Percentiles rank a stretch among this genome's conserved stretches.
phyloP scores from a whole-genome alignment of 1,140 invertebrate genomes.

The Drosophila mayri region DNA sequence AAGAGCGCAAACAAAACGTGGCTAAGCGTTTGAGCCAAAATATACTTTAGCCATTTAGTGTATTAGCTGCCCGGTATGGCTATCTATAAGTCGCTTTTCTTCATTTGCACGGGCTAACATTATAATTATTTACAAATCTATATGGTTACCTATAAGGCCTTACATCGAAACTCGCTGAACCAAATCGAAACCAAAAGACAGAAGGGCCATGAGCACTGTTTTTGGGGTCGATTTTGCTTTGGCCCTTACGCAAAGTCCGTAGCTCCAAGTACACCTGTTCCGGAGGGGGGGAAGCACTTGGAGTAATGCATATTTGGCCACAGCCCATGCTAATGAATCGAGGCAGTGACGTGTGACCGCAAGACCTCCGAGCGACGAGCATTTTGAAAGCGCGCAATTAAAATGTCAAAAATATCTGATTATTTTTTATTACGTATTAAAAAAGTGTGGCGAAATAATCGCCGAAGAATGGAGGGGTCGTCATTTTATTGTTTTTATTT shows the following conservation, averaged over 20 bases:
- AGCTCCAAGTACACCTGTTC: constrained; percentile 25
- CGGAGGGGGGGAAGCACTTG: neutral
- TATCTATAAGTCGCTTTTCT: constrained; percentile 26
- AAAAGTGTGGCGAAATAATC: constrained; percentile 36
- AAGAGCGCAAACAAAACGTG: constrained; percentile 13
- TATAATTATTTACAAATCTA: constrained; percentile 32
- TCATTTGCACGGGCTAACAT: constrained; percentile 16
- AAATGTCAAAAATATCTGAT: constrained; percentile 60
- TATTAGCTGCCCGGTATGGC: constrained; percentile 5
- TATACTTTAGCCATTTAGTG: constrained; percentile 22
- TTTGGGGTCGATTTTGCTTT: constrained; percentile 63
- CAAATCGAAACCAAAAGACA: constrained; percentile 10
- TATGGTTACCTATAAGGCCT: constrained; percentile 26
- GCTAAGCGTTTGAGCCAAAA: constrained; percentile 25
- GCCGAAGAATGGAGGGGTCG: constrained; percentile 17
- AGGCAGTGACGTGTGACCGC: constrained; percentile 70
- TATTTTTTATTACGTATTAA: constrained; percentile 26
- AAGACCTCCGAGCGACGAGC: constrained; percentile 28
- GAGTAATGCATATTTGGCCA: constrained; percentile 51
- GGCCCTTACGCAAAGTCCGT: constrained; percentile 52
- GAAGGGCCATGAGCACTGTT: constrained; percentile 49
- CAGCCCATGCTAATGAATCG: constrained; percentile 63
- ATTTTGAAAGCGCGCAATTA: constrained; percentile 67
- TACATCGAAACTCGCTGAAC: constrained; percentile 20
- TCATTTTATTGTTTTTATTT: constrained; percentile 11